Conservation (phyloP, 2,888 invertebrate genomes). For the Drosophila lutescens region DNA sequence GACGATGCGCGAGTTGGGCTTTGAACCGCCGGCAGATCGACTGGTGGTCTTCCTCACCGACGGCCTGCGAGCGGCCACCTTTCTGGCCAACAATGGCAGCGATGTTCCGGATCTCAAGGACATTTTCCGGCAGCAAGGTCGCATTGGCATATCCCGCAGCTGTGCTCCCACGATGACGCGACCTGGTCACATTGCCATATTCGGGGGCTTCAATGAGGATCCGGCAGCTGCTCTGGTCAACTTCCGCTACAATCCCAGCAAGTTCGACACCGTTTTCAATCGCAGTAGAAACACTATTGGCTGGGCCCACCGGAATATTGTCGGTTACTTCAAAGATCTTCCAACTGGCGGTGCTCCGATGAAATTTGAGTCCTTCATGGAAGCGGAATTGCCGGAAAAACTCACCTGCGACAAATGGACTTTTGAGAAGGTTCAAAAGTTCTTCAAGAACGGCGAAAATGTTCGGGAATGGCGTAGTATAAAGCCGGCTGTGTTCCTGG, state of each 20-base stretch:
- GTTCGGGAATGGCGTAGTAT: constrained; percentile 85
- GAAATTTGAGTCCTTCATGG: constrained; percentile 85
- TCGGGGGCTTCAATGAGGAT: constrained; percentile 96
- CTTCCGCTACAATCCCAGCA: constrained; percentile 98
- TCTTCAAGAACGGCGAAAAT: constrained; percentile 84
- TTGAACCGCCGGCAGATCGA: constrained; percentile 87
- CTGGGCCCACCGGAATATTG: constrained; percentile 84
- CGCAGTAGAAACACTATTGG: constrained; percentile 90
- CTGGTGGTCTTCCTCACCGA: constrained; percentile 96
- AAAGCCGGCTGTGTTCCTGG: constrained; percentile 95
- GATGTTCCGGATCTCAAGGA: constrained; percentile 71
- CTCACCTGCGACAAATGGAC: constrained; percentile 93
- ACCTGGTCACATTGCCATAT: constrained; percentile 98
- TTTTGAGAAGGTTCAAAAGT: constrained; percentile 89
- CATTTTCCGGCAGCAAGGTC: constrained; percentile 67
- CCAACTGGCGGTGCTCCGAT: constrained; percentile 69
- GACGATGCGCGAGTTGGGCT: constrained; percentile 29
- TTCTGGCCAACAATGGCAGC: constrained; percentile 85
- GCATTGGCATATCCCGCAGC: constrained; percentile 92
- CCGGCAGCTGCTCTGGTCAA: constrained; percentile 96
- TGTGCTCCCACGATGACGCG: constrained; percentile 98
- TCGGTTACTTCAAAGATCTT: constrained; percentile 87
- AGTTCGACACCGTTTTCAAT: constrained; percentile 98
- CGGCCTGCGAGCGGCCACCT: constrained; percentile 94
- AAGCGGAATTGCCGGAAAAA: constrained; percentile 88